phyloP scores from a whole-genome alignment of 92 coral and sea anemone species.

The Actinernus sp. region DNA sequence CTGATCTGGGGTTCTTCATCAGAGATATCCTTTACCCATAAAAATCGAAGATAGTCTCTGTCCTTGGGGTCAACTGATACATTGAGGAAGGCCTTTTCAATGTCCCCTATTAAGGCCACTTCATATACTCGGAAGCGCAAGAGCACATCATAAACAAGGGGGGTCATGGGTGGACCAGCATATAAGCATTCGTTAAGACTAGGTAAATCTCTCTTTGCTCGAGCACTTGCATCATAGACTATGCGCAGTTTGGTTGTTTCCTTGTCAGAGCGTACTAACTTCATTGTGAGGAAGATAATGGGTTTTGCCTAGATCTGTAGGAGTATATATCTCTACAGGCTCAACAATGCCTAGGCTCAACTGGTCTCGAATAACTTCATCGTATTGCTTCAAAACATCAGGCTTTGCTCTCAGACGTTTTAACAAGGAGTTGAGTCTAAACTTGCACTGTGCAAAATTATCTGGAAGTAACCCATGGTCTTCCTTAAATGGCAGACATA shows the following conservation, averaged over 20 bases:
- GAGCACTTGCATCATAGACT: slow-evolving; percentile 50
- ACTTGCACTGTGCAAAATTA: slow-evolving; percentile 18
- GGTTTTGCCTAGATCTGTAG: too few species aligned
- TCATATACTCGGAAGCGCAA: slow-evolving; percentile 53
- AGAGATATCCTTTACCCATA: slow-evolving; percentile 45
- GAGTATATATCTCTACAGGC: too few species aligned
- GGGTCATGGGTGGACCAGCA: slow-evolving; percentile 48
- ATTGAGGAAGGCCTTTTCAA: slow-evolving; percentile 54
- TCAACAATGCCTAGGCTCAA: neutral
- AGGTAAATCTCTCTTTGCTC: slow-evolving; percentile 13
- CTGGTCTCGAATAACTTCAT: neutral
- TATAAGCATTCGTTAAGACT: slow-evolving; percentile 50
- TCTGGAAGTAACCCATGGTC: slow-evolving; percentile 49
- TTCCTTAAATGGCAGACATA: slow-evolving; percentile 52
- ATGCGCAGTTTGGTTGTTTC: slow-evolving; percentile 41
- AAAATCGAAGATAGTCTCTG: slow-evolving; percentile 50
- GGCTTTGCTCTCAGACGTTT: too few species aligned
- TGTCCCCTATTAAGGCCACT: slow-evolving; percentile 38
- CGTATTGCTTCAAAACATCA: too few species aligned
- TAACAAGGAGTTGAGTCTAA: neutral
- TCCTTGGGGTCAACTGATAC: slow-evolving; percentile 37
- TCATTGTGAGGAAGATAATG: slow-evolving; percentile 59
- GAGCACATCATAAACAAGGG: slow-evolving; percentile 45
- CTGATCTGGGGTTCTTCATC: slow-evolving; percentile 37
- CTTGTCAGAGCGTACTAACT: slow-evolving; percentile 30